Evolutionary conservation across 2,113 vertebrate species (phyloP).

Genomic region (Lagopus muta): DNA sequence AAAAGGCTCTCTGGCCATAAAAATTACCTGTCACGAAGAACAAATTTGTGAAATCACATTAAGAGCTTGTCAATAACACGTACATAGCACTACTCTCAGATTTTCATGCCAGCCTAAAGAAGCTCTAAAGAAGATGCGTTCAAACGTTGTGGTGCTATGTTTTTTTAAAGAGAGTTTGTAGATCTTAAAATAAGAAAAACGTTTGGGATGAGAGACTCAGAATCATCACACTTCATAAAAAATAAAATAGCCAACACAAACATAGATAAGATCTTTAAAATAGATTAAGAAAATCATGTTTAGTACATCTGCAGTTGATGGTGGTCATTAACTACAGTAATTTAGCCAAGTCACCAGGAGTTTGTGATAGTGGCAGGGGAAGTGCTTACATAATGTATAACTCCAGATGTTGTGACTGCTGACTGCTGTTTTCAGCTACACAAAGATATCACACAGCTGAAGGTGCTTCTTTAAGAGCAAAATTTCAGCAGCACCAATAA

Average conservation of each 20-base stretch:
- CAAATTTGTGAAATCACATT: neutral
- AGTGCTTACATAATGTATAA: neutral
- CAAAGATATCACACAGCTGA: neutral
- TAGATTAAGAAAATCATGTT: neutral
- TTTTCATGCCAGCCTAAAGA: neutral
- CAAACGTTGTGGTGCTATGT: neutral
- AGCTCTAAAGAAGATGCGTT: neutral
- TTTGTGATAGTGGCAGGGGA: neutral
- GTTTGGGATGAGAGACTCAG: neutral
- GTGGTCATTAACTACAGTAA: neutral
- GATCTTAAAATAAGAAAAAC: neutral
- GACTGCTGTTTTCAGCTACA: neutral
- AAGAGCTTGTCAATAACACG: neutral
- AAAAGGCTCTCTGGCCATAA: neutral
- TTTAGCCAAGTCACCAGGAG: neutral
- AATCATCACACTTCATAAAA: neutral
- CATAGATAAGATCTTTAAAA: neutral
- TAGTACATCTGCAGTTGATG: neutral
- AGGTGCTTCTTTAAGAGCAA: neutral
- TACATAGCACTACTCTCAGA: neutral
- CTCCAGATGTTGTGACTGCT: neutral
- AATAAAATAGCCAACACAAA: neutral
- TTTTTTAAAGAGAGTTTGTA: neutral
- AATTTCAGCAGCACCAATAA: neutral
- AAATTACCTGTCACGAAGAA: neutral